A percentile compares a stretch with the other conserved stretches of the same genome.
phyloP scores from a whole-genome alignment of 1,140 invertebrate species.

The Wasmannia auropunctata region DNA sequence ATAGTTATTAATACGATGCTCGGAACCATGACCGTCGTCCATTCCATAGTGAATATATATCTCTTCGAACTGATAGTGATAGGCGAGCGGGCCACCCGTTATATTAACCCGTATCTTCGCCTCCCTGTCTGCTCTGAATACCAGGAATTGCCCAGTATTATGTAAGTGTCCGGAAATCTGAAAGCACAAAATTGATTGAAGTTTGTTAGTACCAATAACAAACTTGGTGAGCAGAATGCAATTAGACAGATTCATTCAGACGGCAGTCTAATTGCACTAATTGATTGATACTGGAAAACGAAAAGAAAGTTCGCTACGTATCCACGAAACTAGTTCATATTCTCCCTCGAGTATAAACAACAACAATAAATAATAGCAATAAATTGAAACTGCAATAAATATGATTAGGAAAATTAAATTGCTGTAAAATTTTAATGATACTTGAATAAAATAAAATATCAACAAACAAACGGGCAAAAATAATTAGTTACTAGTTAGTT shows the following conservation, averaged over 20 bases:
- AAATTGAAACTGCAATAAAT: neutral
- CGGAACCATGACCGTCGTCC: constrained; percentile 94
- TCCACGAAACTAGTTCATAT: neutral
- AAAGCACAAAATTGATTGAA: constrained; percentile 74
- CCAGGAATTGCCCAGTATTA: constrained; percentile 96
- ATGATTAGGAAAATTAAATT: neutral
- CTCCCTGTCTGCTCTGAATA: constrained; percentile 95
- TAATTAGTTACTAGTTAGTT: too few species aligned
- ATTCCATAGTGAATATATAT: constrained; percentile 98
- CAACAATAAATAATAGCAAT: neutral
- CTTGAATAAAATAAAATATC: too few species aligned
- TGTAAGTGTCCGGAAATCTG: constrained; percentile 94
- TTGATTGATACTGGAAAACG: neutral
- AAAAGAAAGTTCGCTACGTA: neutral
- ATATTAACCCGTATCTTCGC: constrained; percentile 95
- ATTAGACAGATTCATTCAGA: neutral
- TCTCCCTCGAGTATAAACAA: neutral
- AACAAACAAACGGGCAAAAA: too few species aligned
- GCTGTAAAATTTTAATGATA: too few species aligned
- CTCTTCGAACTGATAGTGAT: constrained; percentile 97
- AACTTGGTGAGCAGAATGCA: neutral
- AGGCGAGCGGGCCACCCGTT: constrained; percentile 97
- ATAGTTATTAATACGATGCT: constrained; percentile 96
- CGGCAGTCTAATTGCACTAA: neutral
- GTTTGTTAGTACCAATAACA: constrained; percentile 1